Evolutionary conservation across 1,140 invertebrate genomes (phyloP).

Genomic region (Penaeus chinensis): DNA sequence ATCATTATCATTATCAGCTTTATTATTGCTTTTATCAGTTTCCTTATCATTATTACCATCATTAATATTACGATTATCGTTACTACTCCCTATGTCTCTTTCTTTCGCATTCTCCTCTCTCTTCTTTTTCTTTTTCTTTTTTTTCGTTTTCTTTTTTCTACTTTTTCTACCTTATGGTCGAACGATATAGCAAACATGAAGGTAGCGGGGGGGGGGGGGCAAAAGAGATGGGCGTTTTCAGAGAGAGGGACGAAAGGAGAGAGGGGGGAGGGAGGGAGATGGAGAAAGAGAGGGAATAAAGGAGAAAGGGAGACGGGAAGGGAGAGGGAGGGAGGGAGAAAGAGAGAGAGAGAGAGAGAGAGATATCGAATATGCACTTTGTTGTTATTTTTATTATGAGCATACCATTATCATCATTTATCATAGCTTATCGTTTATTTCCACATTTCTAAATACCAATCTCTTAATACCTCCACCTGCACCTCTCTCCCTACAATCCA

Average conservation of each 20-base stretch:
- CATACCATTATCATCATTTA: no score
- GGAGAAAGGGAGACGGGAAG: not conserved
- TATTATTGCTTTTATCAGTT: no score
- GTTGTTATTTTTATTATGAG: not conserved
- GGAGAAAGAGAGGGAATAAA: not conserved
- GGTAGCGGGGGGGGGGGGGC: no score
- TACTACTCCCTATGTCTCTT: constrained; percentile 2
- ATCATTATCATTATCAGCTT: no score
- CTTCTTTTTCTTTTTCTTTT: not conserved
- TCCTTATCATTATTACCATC: no score
- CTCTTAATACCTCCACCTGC: not conserved
- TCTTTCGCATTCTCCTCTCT: not conserved
- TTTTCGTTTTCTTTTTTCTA: not conserved
- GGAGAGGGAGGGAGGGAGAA: not conserved
- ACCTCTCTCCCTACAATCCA: not conserved
- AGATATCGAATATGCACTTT: not conserved
- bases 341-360: not conserved
- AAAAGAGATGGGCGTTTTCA: not conserved
- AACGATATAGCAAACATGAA: no score
- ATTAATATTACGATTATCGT: no score
- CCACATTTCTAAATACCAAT: not conserved
- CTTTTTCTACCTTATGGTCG: not conserved
- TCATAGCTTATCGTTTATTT: no score
- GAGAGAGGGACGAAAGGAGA: not conserved
- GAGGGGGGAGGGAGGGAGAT: not conserved